Base-by-base conservation (phyloP, 2,113 vertebrate species). In the Cyanocitta stelleri region DNA sequence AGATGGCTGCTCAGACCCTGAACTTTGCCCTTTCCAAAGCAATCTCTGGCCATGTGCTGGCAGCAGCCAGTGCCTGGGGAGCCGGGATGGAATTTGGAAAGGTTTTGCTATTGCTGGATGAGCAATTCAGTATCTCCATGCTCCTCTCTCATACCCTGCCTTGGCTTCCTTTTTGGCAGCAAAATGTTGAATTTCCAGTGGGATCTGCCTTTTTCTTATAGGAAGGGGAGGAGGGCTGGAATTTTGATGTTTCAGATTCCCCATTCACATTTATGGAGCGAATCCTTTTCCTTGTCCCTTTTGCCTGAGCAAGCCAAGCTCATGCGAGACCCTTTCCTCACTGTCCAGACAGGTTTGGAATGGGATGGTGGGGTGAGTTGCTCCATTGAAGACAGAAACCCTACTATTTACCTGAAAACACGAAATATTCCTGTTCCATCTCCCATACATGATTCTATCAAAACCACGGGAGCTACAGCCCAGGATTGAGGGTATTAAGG, bases 1-100 rank as follows among this genome's bases (percentile, higher is more conserved):
- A 74, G 95, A 74, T 71, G 85, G 68, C 90, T 82, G 74, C 41
- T 83, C 93, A 76, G n/a, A 11, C 74, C 48, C 72, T 73, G 87
- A 95, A 85, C 82, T 90, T 66, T 93, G 71, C 78, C 85, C 85
- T 43, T 85, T 83, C 64, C 4, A 0, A 61, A 67, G 71, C 46
- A 9, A 6, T 74, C 2, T 0, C 73, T 39, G 14, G 39, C 55
- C 3, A 1, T 55, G 72, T 43, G 68, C 83, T 89, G 87, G 76
- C 84, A 85, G 63, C 72, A 58, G 74, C 51, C 3, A 1, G 13
- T 26, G 67, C 79, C 93, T 91, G 74, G 83, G 84, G 63, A 90
- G 76, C 6, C 0, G 56, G 67, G 69, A 35, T 66, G 83, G 78
- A 86, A 93, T 93, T 46, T 85, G 78, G 78, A 63, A 88, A 85